Base-by-base conservation (phyloP, 2,113 vertebrate species). In the Australoheros scitulus region DNA sequence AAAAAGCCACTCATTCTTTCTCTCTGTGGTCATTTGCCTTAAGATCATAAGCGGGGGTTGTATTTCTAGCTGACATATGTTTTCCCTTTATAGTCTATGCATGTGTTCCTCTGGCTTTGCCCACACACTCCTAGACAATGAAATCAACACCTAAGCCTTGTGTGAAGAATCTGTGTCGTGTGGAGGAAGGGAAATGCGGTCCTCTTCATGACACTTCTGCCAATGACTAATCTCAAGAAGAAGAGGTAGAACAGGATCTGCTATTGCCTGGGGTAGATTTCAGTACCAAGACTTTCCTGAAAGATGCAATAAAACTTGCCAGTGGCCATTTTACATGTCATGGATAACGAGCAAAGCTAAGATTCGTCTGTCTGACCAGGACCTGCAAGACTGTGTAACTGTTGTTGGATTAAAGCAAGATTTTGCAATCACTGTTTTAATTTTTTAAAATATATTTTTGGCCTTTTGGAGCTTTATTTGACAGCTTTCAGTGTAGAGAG, bases 11-110 rank as follows among this genome's bases (percentile, higher is more conserved):
- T 50, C 26, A 4, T 24, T 58, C 55, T 34, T 76, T 72, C 60
- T 38, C 3, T 81, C 57, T 24, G 24, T 13, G 38, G 61, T 82
- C 63, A 36, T 88, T 76, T 43, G 1, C 9, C 47, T 55, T 43
- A 70, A 59, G 52, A 74, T 70, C 34, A 58, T 17, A 7, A 29
- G 68, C 1, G 47, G 32, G 77, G 79, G 22, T 84, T 86, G 47
- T 75, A 47, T 83, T 88, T 92, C 75, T 17, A 80, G 63, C 78
- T 60, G 80, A 83, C 88, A 87, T 88, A 85, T 80, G 81, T 79
- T 64, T 80, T 80, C 86, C 36, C 18, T 90, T 83, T 79, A 78
- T 72, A 72, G 43, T 36, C 5, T 15, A 72, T 77, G 32, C 86
- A 87, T 91, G 87, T 93, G 86, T 77, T 86, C 74, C 20, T 65